phyloP scores from a whole-genome alignment of 2,797 vertebrate species.

The Enteromius argenteus region DNA sequence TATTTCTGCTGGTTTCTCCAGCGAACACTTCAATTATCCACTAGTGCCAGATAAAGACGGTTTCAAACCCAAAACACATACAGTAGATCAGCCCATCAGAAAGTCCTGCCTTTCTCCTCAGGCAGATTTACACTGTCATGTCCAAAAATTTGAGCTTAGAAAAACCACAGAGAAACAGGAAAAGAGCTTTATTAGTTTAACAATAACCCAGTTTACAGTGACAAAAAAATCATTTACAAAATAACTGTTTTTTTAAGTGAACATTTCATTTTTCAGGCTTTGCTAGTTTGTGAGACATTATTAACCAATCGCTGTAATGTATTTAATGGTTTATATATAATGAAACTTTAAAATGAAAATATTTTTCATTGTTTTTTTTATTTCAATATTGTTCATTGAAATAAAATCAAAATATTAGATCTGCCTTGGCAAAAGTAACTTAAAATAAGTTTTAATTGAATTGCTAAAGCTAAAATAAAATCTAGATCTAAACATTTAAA shows the following conservation, averaged over 20 bases:
- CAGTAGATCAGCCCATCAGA: slow-evolving; percentile 15
- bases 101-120: not conserved
- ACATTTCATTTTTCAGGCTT: not conserved
- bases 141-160: not conserved
- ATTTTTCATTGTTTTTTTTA: no score
- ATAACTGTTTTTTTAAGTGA: not conserved
- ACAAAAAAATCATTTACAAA: not conserved
- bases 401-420: not conserved
- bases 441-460: not conserved
- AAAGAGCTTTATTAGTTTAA: not conserved
- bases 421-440: not conserved
- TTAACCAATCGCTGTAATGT: not conserved
- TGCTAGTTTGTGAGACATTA: not conserved
- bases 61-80: not conserved
- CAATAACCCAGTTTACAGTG: not conserved
- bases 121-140: not conserved
- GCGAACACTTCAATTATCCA: slow-evolving; percentile 20
- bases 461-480: not conserved
- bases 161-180: not conserved
- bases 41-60: not conserved
- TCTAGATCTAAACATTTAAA: not conserved
- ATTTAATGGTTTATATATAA: not conserved
- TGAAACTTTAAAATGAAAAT: not conserved
- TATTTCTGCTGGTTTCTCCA: slow-evolving; percentile 24
- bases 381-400: no score